Conservation (phyloP, 2,888 invertebrate species). For the Melanotus villosus region DNA sequence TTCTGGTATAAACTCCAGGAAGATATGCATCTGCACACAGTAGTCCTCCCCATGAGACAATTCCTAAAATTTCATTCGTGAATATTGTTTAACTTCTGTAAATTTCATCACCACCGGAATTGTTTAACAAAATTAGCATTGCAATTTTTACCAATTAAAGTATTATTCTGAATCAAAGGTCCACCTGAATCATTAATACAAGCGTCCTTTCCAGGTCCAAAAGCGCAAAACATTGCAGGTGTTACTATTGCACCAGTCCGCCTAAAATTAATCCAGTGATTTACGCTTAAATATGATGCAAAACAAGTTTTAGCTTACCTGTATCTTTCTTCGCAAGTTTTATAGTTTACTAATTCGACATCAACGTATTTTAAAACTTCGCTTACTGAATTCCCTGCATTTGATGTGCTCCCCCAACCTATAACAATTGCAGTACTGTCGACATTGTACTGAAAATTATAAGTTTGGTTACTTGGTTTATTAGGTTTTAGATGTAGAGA, state of each 20-base stretch:
- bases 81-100: too few species aligned
- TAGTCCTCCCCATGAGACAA: conserved; percentile 3
- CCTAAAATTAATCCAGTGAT: background rate
- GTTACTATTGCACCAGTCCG: background rate
- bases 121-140: background rate
- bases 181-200: conserved; percentile 20
- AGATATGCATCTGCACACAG: background rate
- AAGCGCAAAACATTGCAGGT: background rate
- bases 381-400: background rate
- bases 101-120: background rate
- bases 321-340: background rate
- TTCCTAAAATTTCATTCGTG: conserved; percentile 9
- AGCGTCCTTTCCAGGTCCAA: background rate
- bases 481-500: too few species aligned
- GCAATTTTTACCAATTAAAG: conserved; percentile 2
- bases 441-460: background rate
- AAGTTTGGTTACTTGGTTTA: background rate
- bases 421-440: background rate
- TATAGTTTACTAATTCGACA: background rate
- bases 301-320: background rate
- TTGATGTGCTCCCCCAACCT: conserved; percentile 5
- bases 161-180: background rate
- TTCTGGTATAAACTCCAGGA: background rate
- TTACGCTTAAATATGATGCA: background rate
- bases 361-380: background rate